Evolutionary conservation across 1,140 invertebrate genomes (phyloP).

Genomic region (Trinorchestia longiramus): DNA sequence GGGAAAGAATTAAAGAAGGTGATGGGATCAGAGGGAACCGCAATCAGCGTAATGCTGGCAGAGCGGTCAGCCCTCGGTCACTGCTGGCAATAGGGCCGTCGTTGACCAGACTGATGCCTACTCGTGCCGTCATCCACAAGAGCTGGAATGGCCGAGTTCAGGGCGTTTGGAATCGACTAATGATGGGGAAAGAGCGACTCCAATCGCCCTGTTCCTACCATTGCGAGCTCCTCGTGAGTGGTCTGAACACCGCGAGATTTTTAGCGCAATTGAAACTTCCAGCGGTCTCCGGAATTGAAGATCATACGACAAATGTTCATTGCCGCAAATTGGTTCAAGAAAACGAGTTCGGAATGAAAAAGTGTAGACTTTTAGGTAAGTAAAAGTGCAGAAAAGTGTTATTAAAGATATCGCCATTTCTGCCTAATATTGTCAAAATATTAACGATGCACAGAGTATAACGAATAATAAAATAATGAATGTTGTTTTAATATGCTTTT

Average conservation of each 20-base stretch:
- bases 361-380: too few species aligned
- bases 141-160: constrained; percentile 1
- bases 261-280: constrained; percentile 29
- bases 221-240: constrained; percentile 4
- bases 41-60: constrained; percentile 41
- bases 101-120: background rate
- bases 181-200: constrained; percentile 44
- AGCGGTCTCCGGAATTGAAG: background rate
- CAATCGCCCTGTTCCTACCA: constrained; percentile 13
- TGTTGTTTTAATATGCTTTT: too few species aligned
- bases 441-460: too few species aligned
- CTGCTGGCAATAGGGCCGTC: background rate
- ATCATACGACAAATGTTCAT: background rate
- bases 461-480: too few species aligned
- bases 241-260: background rate
- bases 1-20: background rate
- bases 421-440: too few species aligned
- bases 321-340: background rate
- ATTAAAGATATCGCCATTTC: too few species aligned
- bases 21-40: background rate
- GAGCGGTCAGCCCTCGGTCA: background rate
- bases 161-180: constrained; percentile 40
- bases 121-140: background rate
- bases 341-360: background rate
- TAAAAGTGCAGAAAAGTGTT: too few species aligned